Evolutionary conservation across 1,140 invertebrate genomes (phyloP).

Genomic region (Heliconius melpomene): DNA sequence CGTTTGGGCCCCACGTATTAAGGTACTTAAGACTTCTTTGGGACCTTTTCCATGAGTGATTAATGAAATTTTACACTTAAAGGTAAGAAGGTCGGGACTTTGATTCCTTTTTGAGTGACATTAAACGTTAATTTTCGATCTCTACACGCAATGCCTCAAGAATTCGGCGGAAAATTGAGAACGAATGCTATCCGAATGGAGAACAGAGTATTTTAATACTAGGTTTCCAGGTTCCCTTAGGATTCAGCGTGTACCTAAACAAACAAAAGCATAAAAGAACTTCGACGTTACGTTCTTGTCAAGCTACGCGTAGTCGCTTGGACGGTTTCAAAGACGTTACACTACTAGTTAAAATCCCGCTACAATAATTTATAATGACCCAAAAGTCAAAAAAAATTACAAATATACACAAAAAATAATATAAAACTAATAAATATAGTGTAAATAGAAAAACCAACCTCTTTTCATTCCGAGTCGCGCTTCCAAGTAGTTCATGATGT

Average conservation of each 20-base stretch:
- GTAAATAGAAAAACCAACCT: constrained; percentile 44
- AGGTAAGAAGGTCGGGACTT: not conserved
- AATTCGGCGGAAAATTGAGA: too few species aligned
- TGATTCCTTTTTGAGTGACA: not conserved
- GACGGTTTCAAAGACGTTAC: too few species aligned
- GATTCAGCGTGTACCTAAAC: not conserved
- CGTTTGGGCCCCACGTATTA: not conserved
- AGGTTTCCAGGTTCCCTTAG: not conserved
- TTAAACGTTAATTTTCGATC: not conserved
- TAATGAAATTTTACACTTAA: not conserved
- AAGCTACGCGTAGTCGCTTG: too few species aligned
- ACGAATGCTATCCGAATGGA: too few species aligned
- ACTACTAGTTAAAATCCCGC: too few species aligned
- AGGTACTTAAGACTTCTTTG: not conserved
- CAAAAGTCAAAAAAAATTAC: too few species aligned
- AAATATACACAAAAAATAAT: too few species aligned
- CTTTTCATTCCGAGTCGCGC: constrained; percentile 59
- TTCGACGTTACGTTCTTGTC: too few species aligned
- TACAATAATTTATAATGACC: too few species aligned
- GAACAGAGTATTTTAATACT: not conserved
- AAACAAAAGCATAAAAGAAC: not conserved
- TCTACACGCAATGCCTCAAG: too few species aligned
- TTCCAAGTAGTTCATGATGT: constrained; percentile 70
- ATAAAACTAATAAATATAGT: too few species aligned
- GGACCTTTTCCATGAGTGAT: not conserved